These are phyloP conservation scores for Nesospiza acunhae DNA, from an alignment of 2,113 vertebrate species.

Conservation along the genomic window DNA sequence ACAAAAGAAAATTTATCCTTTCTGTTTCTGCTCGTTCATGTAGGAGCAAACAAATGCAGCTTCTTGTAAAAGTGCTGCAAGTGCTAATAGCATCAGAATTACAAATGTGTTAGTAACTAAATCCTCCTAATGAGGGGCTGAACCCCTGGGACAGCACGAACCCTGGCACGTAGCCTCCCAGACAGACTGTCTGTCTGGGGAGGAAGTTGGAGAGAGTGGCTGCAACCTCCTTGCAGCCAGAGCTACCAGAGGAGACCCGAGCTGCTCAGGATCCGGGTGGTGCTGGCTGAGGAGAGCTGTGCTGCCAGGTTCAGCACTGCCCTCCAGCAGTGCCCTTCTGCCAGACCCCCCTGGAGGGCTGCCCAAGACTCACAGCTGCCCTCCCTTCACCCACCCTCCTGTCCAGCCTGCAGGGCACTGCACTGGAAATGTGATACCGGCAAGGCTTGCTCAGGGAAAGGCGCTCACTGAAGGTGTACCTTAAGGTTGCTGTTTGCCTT, in stretches of 20 bases:
- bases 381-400: background rate
- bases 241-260: background rate
- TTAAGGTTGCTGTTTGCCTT: background rate
- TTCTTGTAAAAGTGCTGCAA: background rate
- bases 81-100: background rate
- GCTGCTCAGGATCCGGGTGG: background rate
- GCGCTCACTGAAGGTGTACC: rapidly evolving
- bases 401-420: background rate
- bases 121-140: background rate
- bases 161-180: slow-evolving; percentile 14
- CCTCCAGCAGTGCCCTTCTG: background rate
- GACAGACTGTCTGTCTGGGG: slow-evolving; percentile 45
- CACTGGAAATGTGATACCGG: background rate
- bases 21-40: background rate
- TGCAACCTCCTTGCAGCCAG: background rate
- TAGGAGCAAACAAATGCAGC: background rate
- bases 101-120: background rate
- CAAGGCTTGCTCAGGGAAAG: background rate
- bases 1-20: background rate
- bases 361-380: background rate
- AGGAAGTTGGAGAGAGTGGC: slow-evolving; percentile 11
- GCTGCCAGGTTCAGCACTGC: rapidly evolving
- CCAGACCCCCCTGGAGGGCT: background rate
- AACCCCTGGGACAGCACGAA: background rate
- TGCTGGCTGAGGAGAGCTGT: background rate